phyloP scores from a whole-genome alignment of 2,888 invertebrate genomes.

The Eupeodes luniger region DNA sequence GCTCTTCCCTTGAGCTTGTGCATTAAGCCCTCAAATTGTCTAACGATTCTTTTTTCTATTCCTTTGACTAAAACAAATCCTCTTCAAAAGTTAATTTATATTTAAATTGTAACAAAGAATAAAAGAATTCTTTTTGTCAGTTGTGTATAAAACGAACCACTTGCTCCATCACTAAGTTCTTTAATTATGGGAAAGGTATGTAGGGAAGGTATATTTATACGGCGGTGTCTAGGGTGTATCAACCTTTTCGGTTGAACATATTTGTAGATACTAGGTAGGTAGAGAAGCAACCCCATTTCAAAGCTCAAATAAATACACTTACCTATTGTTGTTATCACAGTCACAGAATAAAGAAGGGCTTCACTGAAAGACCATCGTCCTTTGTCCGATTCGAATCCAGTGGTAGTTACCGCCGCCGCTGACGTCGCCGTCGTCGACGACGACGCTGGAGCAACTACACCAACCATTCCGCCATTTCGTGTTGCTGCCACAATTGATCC shows the following conservation, averaged over 20 bases:
- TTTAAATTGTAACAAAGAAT: constrained; percentile 40
- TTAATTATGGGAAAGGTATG: constrained; percentile 1
- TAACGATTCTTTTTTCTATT: not conserved
- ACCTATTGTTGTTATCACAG: constrained; percentile 96
- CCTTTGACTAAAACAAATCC: constrained; percentile 16
- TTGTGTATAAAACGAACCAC: constrained; percentile 36
- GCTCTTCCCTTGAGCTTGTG: not conserved
- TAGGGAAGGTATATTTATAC: too few relatives aligned
- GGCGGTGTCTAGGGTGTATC: not conserved
- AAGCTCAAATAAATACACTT: constrained; percentile 81
- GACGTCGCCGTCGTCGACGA: not conserved
- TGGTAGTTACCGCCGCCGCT: constrained; percentile 58
- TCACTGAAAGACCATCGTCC: constrained; percentile 92
- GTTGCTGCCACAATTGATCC: constrained; percentile 91
- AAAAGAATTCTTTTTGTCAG: not conserved
- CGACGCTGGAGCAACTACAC: constrained; percentile 44
- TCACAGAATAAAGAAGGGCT: constrained; percentile 93
- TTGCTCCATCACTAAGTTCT: not conserved
- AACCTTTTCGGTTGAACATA: not conserved
- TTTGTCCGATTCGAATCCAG: constrained; percentile 82
- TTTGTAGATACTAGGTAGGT: not conserved
- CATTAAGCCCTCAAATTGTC: not conserved
- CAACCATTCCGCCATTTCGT: constrained; percentile 83
- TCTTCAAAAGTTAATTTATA: constrained; percentile 55
- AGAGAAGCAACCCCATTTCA: not conserved